Percentiles rank a stretch among this genome's conserved stretches.
Conservation (phyloP, 2,113 vertebrate species). For the Holacanthus passer region DNA sequence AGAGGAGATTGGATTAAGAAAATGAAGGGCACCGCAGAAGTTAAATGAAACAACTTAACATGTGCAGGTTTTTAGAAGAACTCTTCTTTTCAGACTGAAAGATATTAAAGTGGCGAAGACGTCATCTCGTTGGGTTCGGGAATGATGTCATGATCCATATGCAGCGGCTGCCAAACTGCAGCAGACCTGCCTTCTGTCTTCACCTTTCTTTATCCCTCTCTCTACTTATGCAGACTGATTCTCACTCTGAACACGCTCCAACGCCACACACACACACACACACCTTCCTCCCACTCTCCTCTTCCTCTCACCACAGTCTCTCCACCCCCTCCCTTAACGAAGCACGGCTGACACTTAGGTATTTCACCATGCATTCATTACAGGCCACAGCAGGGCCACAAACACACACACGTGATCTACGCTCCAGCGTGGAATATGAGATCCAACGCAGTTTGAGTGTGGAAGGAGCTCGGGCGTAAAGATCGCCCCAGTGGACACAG, state of each 20-base stretch:
- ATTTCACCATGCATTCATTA: slow-evolving; percentile 73
- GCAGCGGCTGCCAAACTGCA: slow-evolving; percentile 61
- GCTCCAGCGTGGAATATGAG: slow-evolving; percentile 50
- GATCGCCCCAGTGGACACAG: slow-evolving; percentile 36
- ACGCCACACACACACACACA: too few relatives aligned
- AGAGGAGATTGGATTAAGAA: slow-evolving; percentile 46
- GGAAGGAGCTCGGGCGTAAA: slow-evolving; percentile 39
- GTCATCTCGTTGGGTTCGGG: slow-evolving; percentile 16
- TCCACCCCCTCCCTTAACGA: slow-evolving; percentile 47
- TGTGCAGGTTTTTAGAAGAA: slow-evolving; percentile 10
- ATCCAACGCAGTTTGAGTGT: slow-evolving; percentile 68
- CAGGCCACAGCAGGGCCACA: slow-evolving; percentile 55
- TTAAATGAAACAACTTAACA: slow-evolving; percentile 49
- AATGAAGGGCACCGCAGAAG: slow-evolving; percentile 38
- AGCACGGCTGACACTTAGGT: slow-evolving; percentile 60
- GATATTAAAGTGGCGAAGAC: slow-evolving; percentile 26
- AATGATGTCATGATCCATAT: slow-evolving; percentile 67
- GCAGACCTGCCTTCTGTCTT: slow-evolving; percentile 61
- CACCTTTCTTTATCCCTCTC: slow-evolving; percentile 55
- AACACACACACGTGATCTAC: slow-evolving; percentile 55
- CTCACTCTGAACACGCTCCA: slow-evolving; percentile 63
- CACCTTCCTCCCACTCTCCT: not conserved
- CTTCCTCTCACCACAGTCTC: slow-evolving; percentile 18
- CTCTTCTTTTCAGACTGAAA: slow-evolving; percentile 1
- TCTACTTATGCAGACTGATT: slow-evolving; percentile 57